Conservation (phyloP, 2,888 invertebrate genomes). For the Girardia tigrina region DNA sequence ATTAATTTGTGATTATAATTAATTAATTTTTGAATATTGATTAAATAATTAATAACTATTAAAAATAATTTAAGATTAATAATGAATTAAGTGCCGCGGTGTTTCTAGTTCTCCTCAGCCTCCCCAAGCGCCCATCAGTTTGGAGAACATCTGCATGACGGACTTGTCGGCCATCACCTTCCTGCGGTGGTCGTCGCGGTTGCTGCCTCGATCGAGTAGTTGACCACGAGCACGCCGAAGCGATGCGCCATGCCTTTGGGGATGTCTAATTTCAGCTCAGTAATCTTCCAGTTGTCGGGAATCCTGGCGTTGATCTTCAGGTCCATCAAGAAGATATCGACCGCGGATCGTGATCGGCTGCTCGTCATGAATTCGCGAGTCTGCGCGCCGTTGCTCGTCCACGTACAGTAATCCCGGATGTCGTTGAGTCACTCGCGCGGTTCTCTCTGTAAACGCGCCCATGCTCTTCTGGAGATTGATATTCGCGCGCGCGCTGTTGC, state of each 20-base stretch:
- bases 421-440: conserved; percentile 55
- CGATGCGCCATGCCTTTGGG: neutral
- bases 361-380: conserved; percentile 43
- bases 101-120: too few relatives aligned
- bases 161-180: conserved; percentile 69
- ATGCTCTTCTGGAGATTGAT: conserved; percentile 61
- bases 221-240: conserved; percentile 24
- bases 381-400: conserved; percentile 53
- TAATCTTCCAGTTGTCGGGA: neutral
- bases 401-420: conserved; percentile 58
- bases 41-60: too few relatives aligned
- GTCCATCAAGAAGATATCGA: neutral
- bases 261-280: neutral
- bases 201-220: neutral
- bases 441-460: conserved; percentile 61
- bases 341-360: conserved; percentile 57
- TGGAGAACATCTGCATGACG: neutral
- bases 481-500: conserved; percentile 51
- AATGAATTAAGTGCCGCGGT: too few relatives aligned
- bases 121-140: too few relatives aligned
- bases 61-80: too few relatives aligned
- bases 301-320: neutral
- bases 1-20: too few relatives aligned
- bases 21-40: too few relatives aligned
- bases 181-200: neutral